Evolutionary conservation across 2,113 vertebrate species (phyloP), one percentile per base, ranked within the genome.

Genomic region (Globicephala melas): DNA sequence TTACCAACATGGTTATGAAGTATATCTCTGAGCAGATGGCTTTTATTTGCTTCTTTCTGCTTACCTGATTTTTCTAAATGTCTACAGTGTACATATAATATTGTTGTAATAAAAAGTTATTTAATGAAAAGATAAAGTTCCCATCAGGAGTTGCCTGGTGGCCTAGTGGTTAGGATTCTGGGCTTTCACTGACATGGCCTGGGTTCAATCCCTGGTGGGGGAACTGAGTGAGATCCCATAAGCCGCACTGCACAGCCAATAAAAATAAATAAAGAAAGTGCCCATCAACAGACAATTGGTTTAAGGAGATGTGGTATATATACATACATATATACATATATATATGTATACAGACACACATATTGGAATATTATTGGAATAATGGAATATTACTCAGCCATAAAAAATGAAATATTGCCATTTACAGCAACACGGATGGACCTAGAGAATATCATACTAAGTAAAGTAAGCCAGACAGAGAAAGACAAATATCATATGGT

Each of bases 41-140:
- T 89, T 83, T 76, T 71, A 71, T 79, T 81, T 90, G 33, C 50
- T 87, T 89, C 93, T 95, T 87, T 96, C 80, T 89, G 28, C n/a
- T 95, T 89, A 77, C 3, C 23, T 84, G 62, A 82, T 83, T 96
- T 95, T 92, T 82, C 89, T 77, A 65, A 91, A 82, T 53, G 6
- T 68, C 74, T 92, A 41, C 9, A 82, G 2, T 38, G 4, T 44
- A 63, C 10, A 74, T 76, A 47, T 26, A 86, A 86, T 68, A 62
- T 26, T 68, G 25, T 38, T 95, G 17, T 73, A 81, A 90, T 84
- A 95, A 84, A 95, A 83, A 68, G 17, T 85, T 84, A 86, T 28
- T 28, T 41, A 86, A 62, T 73, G 33, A 94, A 38, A 94, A 74
- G 20, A 65, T 70, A 26, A 84, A 76, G 17, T 50, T 17, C 28